Evolutionary conservation across 2,113 vertebrate species (phyloP).

Genomic region (Eclectus roratus): DNA sequence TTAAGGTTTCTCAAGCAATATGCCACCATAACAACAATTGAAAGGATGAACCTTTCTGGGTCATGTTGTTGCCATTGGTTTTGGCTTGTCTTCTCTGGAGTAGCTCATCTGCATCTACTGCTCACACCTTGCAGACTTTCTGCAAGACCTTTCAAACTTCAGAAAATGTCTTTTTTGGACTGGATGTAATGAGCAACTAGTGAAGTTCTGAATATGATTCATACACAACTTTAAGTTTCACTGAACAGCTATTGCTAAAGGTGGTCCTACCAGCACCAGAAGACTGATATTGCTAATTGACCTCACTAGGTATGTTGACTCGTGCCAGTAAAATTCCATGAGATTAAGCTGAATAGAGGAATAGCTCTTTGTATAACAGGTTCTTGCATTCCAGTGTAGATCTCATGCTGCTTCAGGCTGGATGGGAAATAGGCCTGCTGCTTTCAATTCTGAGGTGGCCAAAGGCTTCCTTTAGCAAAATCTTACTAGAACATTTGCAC

Average conservation of each 20-base stretch:
- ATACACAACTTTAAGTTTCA: background rate
- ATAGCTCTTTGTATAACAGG: background rate
- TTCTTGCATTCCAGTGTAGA: rapidly evolving
- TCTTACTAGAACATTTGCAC: background rate
- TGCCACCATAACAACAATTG: background rate
- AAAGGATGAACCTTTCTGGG: background rate
- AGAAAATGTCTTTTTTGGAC: background rate
- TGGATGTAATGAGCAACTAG: background rate
- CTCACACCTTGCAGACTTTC: background rate
- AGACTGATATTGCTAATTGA: background rate
- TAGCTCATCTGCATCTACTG: background rate
- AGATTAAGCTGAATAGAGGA: background rate
- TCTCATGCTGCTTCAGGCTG: background rate
- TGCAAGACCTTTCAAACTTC: background rate
- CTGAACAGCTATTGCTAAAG: background rate
- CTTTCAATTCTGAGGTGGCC: background rate
- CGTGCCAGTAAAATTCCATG: background rate
- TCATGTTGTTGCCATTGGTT: background rate
- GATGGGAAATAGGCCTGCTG: background rate
- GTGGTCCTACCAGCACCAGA: background rate
- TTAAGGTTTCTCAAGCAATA: background rate
- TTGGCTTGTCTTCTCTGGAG: background rate
- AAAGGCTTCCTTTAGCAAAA: background rate
- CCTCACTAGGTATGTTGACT: background rate
- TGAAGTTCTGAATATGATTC: background rate